Base-by-base conservation (phyloP, 1,140 invertebrate species). In the Diorhabda carinulata region DNA sequence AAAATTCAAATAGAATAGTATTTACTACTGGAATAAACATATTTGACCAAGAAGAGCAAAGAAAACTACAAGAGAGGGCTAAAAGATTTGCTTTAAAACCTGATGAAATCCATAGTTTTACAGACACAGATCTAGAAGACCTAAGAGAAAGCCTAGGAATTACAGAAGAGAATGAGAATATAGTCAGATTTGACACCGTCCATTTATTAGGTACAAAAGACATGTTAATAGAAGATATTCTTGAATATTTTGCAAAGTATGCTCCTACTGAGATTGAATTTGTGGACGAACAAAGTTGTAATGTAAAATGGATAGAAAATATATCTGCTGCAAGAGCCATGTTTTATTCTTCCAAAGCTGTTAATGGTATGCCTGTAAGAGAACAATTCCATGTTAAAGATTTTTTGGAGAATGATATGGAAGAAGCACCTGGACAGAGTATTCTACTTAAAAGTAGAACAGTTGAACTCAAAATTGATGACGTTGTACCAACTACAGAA, bases 231-330 rank as follows among this genome's bases (percentile, higher is more conserved):
- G 86, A 89, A 79, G 91, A 94, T 81, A 85, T 94, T 43, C 90
- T 94, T 77, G 85, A 87, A 72, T 94, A 93, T 81, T 91, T 94
- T 76, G 83, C 87, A 78, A 86, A 90, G 71, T 92, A 90, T 83
- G 86, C 86, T 66, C 91, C 92, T 52, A 82, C 87, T 4, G 86
- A 86, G 2, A 84, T 94, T 57, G 92, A 95, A 81, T 93, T 91
- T 91, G 88, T 94, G 66, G 90, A 91, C 84, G 88, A 92, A 79
- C 81, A 84, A 65, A 90, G 90, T 68, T 94, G 92, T 90, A 94
- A 93, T 83, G 84, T 93, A 45, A 86, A 92, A 4, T 94, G 91
- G 88, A 77, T 87, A 41, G 91, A 93, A 77, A 85, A 87, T 69
- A 79, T 88, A 67, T 87, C 87, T 43, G 87, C 90, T 72, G 90